Evolutionary conservation across 2,888 invertebrate species (phyloP).

Genomic region (Bombyx huttoni): DNA sequence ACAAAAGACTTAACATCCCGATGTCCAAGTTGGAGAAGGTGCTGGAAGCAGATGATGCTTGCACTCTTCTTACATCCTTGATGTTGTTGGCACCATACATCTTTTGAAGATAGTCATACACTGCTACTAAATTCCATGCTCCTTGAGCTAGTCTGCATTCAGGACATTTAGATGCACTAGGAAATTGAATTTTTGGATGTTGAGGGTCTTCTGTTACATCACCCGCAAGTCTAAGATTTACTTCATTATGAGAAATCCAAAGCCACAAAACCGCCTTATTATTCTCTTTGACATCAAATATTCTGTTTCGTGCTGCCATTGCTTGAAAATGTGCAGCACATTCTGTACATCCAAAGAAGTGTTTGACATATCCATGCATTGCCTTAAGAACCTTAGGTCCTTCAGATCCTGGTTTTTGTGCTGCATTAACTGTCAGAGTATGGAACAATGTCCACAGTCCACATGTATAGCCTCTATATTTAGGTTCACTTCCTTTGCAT

Average conservation of each 20-base stretch:
- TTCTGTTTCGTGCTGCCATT: conserved; percentile 82
- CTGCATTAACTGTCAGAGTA: conserved; percentile 86
- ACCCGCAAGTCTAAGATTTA: conserved; percentile 88
- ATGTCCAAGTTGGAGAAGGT: conserved; percentile 79
- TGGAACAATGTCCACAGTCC: conserved; percentile 97
- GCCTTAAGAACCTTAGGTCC: conserved; percentile 82
- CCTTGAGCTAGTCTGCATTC: conserved; percentile 73
- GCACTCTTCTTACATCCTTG: conserved; percentile 22
- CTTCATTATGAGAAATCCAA: conserved; percentile 95
- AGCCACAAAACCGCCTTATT: conserved; percentile 91
- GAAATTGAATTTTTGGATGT: conserved; percentile 92
- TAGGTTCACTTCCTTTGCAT: conserved; percentile 84
- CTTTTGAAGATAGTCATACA: conserved; percentile 74
- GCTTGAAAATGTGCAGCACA: conserved; percentile 91
- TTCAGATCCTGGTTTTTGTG: conserved; percentile 57
- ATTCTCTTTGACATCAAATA: conserved; percentile 77
- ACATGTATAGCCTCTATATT: conserved; percentile 91
- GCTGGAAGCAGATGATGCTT: conserved; percentile 36
- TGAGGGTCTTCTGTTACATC: conserved; percentile 92
- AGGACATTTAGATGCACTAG: conserved; percentile 77
- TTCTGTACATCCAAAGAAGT: conserved; percentile 95
- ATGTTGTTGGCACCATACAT: conserved; percentile 51
- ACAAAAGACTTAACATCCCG: conserved; percentile 82
- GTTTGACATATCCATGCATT: conserved; percentile 89
- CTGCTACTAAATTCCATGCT: conserved; percentile 75